A percentile compares a stretch with the other conserved stretches of the same genome.
Evolutionary conservation across 1,140 invertebrate genomes (phyloP).

Genomic region (Drusus annulatus): DNA sequence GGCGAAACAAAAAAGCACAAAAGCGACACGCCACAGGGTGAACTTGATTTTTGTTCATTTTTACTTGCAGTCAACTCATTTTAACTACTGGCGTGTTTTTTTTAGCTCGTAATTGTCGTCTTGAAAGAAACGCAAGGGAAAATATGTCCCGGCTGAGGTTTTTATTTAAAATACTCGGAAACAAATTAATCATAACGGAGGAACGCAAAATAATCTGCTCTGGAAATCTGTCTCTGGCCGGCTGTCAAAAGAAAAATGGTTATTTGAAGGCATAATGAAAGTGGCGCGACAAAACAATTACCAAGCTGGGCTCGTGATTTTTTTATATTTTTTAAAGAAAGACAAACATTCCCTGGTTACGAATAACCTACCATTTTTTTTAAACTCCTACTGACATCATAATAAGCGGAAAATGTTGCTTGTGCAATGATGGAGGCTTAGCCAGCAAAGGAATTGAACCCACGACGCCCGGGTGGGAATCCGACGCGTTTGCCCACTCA

Average conservation of each 20-base stretch:
- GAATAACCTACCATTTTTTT: no score
- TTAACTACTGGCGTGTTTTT: no score
- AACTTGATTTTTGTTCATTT: neutral
- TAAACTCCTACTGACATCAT: no score
- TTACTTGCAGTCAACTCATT: neutral
- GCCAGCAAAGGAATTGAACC: no score
- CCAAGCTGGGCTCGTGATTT: no score
- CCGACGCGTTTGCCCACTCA: no score
- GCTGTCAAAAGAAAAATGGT: conserved; percentile 31
- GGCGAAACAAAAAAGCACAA: conserved; percentile 25
- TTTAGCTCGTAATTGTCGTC: neutral
- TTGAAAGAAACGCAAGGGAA: conserved; percentile 32
- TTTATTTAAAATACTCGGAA: conserved; percentile 36
- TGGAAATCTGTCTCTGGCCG: conserved; percentile 10
- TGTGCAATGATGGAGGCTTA: no score
- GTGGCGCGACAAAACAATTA: no score
- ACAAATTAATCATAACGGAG: conserved; percentile 43
- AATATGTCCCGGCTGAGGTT: conserved; percentile 32
- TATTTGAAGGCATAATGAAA: neutral
- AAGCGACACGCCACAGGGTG: conserved; percentile 10
- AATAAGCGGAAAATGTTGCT: no score
- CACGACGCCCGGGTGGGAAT: no score
- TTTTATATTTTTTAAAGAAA: no score
- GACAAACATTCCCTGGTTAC: no score
- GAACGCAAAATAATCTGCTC: conserved; percentile 5